Evolutionary conservation across 2,797 vertebrate genomes (phyloP).

Genomic region (Syndactyla subalaris): DNA sequence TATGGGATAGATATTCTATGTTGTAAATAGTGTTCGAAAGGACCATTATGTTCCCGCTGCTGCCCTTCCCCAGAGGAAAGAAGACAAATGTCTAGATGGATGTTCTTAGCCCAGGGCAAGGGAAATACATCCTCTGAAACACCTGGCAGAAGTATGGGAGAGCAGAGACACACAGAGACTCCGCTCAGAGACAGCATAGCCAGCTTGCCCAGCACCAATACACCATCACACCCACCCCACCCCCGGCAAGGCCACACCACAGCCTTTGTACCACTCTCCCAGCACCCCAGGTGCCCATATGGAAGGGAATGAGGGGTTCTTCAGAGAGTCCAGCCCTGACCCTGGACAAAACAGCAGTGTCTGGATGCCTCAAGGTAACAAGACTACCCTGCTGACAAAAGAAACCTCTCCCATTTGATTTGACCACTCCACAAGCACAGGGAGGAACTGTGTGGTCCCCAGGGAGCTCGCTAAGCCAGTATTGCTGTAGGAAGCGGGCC

Average conservation of each 20-base stretch:
- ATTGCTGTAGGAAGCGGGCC: not conserved
- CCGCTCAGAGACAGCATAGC: fast-evolving
- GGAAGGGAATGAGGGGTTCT: not conserved
- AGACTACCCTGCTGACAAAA: not conserved
- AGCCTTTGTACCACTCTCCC: not conserved
- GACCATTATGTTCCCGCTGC: not conserved
- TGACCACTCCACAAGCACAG: not conserved
- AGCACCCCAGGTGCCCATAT: not conserved
- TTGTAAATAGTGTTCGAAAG: not conserved
- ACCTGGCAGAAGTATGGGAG: not conserved
- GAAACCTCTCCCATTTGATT: not conserved
- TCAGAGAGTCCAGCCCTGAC: not conserved
- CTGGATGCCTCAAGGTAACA: not conserved
- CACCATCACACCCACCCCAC: not conserved
- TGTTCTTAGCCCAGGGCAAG: slow-evolving; percentile 7
- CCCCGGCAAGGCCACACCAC: not conserved
- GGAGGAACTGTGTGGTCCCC: not conserved
- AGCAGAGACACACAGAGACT: not conserved
- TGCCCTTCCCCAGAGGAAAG: not conserved
- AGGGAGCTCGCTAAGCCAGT: not conserved
- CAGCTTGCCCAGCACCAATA: fast-evolving
- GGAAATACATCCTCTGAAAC: not conserved
- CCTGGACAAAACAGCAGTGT: not conserved
- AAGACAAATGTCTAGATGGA: not conserved
- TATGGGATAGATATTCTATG: not conserved